These are phyloP conservation scores for Diarsia mendica DNA, from an alignment of 2,888 invertebrate species.

Conservation along the genomic window DNA sequence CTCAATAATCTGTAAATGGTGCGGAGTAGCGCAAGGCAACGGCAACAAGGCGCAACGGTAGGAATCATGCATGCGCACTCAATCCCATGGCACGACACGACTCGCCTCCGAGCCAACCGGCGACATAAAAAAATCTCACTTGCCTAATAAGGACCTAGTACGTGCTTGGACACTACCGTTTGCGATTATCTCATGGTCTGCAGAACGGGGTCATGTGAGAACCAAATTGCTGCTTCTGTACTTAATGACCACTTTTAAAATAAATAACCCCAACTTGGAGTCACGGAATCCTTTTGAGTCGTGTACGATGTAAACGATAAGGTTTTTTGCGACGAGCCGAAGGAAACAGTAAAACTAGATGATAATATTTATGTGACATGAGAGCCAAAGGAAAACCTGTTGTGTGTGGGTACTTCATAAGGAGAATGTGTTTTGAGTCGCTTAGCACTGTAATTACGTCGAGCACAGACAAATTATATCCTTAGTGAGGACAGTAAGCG, in stretches of 20 bases:
- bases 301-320: slow-evolving; percentile 81
- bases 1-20: slow-evolving; percentile 71
- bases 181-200: slow-evolving; percentile 88
- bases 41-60: slow-evolving; percentile 62
- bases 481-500: slow-evolving; percentile 72
- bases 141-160: slow-evolving; percentile 86
- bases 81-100: slow-evolving; percentile 75
- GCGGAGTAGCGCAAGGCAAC: slow-evolving; percentile 68
- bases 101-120: slow-evolving; percentile 68
- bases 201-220: slow-evolving; percentile 86
- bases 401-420: slow-evolving; percentile 68
- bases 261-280: slow-evolving; percentile 75
- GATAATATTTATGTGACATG: slow-evolving; percentile 73
- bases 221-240: slow-evolving; percentile 81
- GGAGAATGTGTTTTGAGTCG: slow-evolving; percentile 74
- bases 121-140: slow-evolving; percentile 80
- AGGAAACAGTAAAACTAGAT: slow-evolving; percentile 73
- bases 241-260: slow-evolving; percentile 79
- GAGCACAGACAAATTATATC: slow-evolving; percentile 75
- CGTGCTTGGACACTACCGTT: slow-evolving; percentile 86
- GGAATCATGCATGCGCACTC: slow-evolving; percentile 79
- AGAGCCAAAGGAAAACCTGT: slow-evolving; percentile 72
- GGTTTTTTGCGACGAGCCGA: slow-evolving; percentile 69
- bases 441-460: slow-evolving; percentile 73
- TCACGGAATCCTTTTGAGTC: slow-evolving; percentile 80